phyloP scores from a whole-genome alignment of 2,888 invertebrate species.

The Pristionchus japonicus region DNA sequence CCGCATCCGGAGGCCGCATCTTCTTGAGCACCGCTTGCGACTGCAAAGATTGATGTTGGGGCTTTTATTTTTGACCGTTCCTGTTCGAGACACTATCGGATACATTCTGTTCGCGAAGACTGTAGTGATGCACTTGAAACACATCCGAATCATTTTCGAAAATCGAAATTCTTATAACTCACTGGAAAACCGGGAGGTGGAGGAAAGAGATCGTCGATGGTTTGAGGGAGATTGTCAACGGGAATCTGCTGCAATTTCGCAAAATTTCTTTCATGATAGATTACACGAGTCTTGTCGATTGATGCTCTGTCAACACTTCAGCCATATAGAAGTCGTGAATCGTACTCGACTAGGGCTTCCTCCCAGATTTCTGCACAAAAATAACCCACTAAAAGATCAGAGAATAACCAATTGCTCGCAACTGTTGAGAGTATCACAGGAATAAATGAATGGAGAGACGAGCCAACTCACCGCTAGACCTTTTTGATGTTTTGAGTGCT shows the following conservation, averaged over 20 bases:
- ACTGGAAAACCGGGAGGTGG: background rate
- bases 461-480: too few species aligned
- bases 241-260: background rate
- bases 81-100: background rate
- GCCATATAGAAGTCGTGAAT: too few species aligned
- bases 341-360: too few species aligned
- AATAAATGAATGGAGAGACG: too few species aligned
- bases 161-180: background rate
- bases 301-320: too few species aligned
- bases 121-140: background rate
- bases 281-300: too few species aligned
- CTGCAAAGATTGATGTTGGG: background rate
- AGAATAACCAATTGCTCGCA: too few species aligned
- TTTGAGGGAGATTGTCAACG: background rate
- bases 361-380: too few species aligned
- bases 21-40: background rate
- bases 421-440: too few species aligned
- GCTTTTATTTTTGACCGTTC: background rate
- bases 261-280: too few species aligned
- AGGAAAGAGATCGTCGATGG: conserved; percentile 18
- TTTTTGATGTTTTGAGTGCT: too few species aligned
- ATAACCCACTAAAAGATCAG: too few species aligned
- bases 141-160: background rate
- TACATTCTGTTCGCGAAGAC: background rate
- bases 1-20: background rate